Base-by-base conservation (phyloP, 2,888 invertebrate species). In the Cetonia aurata region DNA sequence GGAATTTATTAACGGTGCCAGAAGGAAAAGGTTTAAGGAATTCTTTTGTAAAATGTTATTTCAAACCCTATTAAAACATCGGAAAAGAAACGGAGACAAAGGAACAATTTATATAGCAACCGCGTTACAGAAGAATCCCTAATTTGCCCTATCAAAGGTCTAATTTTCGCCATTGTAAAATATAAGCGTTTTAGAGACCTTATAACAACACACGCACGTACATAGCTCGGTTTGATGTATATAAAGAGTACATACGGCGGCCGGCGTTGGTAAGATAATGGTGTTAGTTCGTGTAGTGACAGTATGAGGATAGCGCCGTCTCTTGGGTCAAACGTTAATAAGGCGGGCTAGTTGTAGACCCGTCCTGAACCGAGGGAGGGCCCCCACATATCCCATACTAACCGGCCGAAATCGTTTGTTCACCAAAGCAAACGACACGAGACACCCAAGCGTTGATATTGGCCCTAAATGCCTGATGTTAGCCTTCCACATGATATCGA, bases 251-350 rank as follows among this genome's bases (percentile, higher is more conserved):
- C 33, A 67, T 55, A 55, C 25, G 52, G 55, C 33, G 59, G 68
- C 66, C 33, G 59, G 68, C 66, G 66, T 66, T 65, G 37, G 50
- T 37, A 56, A 70, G 65, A 70, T 70, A 70, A 70, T 70, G 50
- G 66, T 48, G 70, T 70, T 70, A 70, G 73, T 73, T 72, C 69
- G 68, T 71, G 73, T 70, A 70, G 73, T 71, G 66, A 71, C 73
- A 74, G 75, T 73, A 72, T 73, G 67, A 55, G 67, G 74, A 59
- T 70, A 72, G 71, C 25, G 25, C 70, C 68, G 73, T 75, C 73
- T 76, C 76, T 73, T 62, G 76, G 77, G 74, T 73, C 67, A 73
- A 74, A 72, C 75, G 75, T 77, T 77, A 77, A 76, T 76, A 77
- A 76, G 74, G 75, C 74, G 71, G 74, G 72, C 52, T 50, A 52